phyloP scores from a whole-genome alignment of 2,113 vertebrate genomes.

The Amphiprion percula region DNA sequence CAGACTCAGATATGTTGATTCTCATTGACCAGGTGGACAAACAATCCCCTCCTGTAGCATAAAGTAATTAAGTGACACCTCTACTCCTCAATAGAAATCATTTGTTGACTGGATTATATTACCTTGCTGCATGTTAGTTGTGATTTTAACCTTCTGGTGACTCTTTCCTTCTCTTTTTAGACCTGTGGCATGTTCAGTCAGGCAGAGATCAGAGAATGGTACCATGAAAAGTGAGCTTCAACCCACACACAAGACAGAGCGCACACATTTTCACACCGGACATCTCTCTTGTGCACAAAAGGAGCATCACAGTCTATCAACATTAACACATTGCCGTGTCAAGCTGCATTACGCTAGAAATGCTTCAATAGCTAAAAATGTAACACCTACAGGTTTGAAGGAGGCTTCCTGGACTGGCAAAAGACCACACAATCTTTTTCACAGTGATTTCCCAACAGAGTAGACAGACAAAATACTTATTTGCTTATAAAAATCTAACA shows the following conservation, averaged over 20 bases:
- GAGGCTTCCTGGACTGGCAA: neutral
- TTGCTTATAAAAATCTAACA: neutral
- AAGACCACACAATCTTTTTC: constrained; percentile 12
- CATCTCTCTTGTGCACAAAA: constrained; percentile 26
- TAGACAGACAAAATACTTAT: neutral
- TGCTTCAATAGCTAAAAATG: neutral
- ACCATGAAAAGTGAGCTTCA: constrained; percentile 14
- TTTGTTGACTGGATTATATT: neutral
- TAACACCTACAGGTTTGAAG: neutral
- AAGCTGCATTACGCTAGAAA: constrained; percentile 4
- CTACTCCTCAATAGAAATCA: neutral
- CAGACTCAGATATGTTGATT: neutral
- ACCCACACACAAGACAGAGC: neutral
- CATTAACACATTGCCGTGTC: constrained; percentile 39
- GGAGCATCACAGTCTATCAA: constrained; percentile 46
- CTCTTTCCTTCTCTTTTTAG: constrained; percentile 8
- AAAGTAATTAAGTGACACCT: neutral
- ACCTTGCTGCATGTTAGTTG: neutral
- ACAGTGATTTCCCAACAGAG: constrained; percentile 12
- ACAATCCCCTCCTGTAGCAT: neutral
- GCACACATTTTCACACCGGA: constrained; percentile 46
- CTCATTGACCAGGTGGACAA: neutral
- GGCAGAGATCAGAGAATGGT: constrained; percentile 42
- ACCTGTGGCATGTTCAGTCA: constrained; percentile 42
- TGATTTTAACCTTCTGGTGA: neutral